Base-by-base conservation (phyloP, 92 coral and sea anemone species). In the Heteractis magnifica region DNA sequence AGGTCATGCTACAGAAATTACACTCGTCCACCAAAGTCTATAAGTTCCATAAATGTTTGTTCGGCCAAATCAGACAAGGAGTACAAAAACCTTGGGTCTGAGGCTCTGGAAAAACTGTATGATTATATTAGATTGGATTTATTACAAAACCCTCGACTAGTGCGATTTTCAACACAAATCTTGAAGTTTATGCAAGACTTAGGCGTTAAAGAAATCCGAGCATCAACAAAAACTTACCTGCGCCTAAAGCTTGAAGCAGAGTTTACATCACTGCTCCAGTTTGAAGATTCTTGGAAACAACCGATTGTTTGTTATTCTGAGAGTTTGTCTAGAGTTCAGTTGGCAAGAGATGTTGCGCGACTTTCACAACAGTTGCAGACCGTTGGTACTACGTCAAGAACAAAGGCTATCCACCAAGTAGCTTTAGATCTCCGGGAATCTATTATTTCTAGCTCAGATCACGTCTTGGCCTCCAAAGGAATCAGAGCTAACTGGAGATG, bases 211-310 rank as follows among this genome's bases (percentile, higher is more conserved):
- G 79, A 77, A 65, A 82, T 65, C 58, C 77, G 71, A 76, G 90
- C 82, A 50, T 77, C 86, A 51, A 87, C 88, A 56, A 88, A 88
- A 76, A 84, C 81, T 2, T 81, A 83, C 79, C 68, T 83, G 51
- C 80, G 86, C 10, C 49, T 85, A 34, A 88, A 87, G 49, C 86
- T 87, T 58, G 86, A 81, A 51, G n/a, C 50, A 44, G 74, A 87
- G 20, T 81, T 81, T 79, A 62, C 49, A 41, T 1, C 8, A 2
- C n/a, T 88, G 3, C 74, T 88, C 20, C 82, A 83, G 72, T 87
- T 79, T 88, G 88, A 89, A 72, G 89, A 85, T 71, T 79, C 89
- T 82, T 70, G 81, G 82, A 14, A 89, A 89, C 86, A 81, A 81
- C 81, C 48, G 81, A 64, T 20, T 88, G 81, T 89, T 81, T 78